Evolutionary conservation across 1,140 invertebrate species (phyloP), one percentile per base, ranked within the genome.

Genomic region (Zelostemma sp.): DNA sequence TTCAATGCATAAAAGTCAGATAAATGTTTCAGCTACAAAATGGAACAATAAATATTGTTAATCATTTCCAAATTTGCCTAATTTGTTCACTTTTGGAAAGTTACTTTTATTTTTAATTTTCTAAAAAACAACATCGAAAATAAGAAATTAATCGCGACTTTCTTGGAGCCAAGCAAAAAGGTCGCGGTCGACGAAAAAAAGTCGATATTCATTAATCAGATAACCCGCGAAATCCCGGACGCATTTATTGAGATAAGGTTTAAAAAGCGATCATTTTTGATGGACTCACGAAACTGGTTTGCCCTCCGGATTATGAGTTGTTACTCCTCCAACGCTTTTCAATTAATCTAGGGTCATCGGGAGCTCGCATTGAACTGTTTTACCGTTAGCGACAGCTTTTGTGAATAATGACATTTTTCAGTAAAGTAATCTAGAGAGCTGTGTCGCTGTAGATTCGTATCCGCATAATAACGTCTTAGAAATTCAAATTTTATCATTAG

Each of bases 151-250:
- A n/a, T n/a, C n/a, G n/a, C n/a, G n/a, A n/a, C n/a, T n/a, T n/a
- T n/a, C n/a, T n/a, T n/a, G n/a, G n/a, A n/a, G n/a, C n/a, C n/a
- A n/a, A n/a, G n/a, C n/a, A n/a, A n/a, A n/a, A n/a, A n/a, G n/a
- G n/a, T 47, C 51, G 14, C 50, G 50, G 57, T 57, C 58, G 58
- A 65, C 58, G 54, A 51, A 65, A 53, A 65, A 47, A n/a, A 51
- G 55, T 57, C 43, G 31, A 19, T 38, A 40, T 65, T 45, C 48
- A 66, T 66, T 58, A 55, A 66, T 66, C 56, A 66, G 56, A 48
- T 60, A 60, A 66, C 59, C 59, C 45, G 50, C 49, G 51, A 59
- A 66, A 60, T 50, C 31, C 43, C 33, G 41, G 49, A 55, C 25
- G 53, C 31, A 58, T 65, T 58, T 48, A 59, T 55, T 54, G 33